A percentile compares a stretch with the other conserved stretches of the same genome.
Evolutionary conservation across 1,140 invertebrate genomes (phyloP).

Genomic region (Spodoptera litura): DNA sequence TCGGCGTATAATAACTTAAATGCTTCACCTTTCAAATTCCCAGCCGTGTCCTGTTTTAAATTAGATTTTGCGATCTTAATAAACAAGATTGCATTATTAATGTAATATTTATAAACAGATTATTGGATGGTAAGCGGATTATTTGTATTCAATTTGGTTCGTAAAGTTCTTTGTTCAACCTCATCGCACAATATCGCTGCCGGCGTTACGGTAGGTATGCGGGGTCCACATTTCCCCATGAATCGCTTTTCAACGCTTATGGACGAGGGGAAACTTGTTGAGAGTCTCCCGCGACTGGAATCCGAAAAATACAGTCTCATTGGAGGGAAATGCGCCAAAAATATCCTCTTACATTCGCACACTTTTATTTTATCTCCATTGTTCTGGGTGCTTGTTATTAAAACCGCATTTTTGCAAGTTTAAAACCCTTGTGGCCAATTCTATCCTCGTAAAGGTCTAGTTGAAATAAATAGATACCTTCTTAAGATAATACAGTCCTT

Average conservation of each 20-base stretch:
- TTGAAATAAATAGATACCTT: background rate
- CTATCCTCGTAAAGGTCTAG: background rate
- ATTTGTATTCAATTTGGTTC: slow-evolving; percentile 30
- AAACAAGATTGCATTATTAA: background rate
- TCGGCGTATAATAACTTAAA: background rate
- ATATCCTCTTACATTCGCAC: background rate
- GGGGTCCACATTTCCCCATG: slow-evolving; percentile 28
- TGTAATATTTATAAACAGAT: no score
- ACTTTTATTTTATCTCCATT: background rate
- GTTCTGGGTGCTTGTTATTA: background rate
- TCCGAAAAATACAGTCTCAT: slow-evolving; percentile 14
- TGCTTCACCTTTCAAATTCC: background rate
- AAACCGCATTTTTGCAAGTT: no score
- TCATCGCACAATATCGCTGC: slow-evolving; percentile 22
- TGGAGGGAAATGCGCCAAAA: slow-evolving; percentile 2
- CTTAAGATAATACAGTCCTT: slow-evolving; percentile 5
- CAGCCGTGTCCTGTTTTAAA: background rate
- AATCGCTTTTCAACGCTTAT: slow-evolving; percentile 32
- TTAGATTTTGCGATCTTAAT: background rate
- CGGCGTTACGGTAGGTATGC: slow-evolving; percentile 5
- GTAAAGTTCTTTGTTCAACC: slow-evolving; percentile 26
- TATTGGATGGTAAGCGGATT: slow-evolving; percentile 8
- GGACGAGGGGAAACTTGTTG: slow-evolving; percentile 34
- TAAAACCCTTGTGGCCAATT: background rate
- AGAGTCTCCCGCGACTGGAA: slow-evolving; percentile 23